These are phyloP conservation scores for Chloebia gouldiae DNA, from an alignment of 2,113 vertebrate genomes.

Conservation along the genomic window DNA sequence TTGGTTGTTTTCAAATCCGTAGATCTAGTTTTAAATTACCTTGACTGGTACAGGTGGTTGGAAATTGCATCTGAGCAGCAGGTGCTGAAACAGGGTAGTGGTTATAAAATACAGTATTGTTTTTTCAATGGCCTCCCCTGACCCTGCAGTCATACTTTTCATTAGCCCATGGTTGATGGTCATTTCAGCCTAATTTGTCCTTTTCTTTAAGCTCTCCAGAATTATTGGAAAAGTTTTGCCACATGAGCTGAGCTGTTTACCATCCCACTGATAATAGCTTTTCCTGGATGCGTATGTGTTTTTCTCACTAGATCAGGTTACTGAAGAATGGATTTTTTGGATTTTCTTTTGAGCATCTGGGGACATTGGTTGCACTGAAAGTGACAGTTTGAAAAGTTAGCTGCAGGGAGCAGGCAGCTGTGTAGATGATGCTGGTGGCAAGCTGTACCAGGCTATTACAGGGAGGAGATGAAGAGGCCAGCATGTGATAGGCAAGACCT, in stretches of 20 bases:
- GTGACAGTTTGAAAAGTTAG: not conserved
- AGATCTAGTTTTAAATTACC: not conserved
- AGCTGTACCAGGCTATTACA: not conserved
- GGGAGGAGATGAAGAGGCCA: not conserved
- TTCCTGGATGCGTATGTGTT: not conserved
- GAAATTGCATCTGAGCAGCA: not conserved
- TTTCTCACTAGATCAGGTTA: not conserved
- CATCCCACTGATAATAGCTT: not conserved
- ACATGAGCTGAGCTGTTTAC: not conserved
- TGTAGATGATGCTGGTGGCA: not conserved
- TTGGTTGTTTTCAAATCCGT: not conserved
- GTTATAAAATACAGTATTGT: not conserved
- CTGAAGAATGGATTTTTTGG: not conserved
- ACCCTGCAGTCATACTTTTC: not conserved
- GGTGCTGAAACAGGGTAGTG: not conserved
- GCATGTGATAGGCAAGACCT: not conserved
- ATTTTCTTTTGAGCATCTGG: not conserved
- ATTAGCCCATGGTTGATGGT: not conserved
- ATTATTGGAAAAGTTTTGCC: not conserved
- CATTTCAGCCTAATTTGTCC: not conserved
- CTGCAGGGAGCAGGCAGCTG: not conserved
- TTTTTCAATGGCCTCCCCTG: not conserved
- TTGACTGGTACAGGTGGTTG: not conserved
- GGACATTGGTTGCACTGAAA: not conserved
- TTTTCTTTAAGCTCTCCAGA: not conserved